Evolutionary conservation across 2,888 invertebrate species (phyloP), one percentile per base, ranked within the genome.

Genomic region (Heliconius sara): DNA sequence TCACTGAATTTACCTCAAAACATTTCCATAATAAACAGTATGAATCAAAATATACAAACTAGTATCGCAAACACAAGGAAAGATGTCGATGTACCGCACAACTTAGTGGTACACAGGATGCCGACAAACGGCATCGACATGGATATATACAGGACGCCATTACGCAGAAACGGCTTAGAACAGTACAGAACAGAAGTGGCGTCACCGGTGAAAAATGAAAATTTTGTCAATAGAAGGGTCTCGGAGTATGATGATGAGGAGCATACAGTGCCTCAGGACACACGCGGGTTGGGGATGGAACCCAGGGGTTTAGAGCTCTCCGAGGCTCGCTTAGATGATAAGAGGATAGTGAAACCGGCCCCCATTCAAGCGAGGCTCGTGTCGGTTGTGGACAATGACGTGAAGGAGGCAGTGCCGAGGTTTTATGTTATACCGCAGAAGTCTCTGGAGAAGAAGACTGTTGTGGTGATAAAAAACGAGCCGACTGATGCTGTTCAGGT

Each of bases 391-490:
- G 91, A 94, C 76, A 82, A 90, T 0, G 94, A 93, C 22, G 85
- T 88, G 3, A 94, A 93, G 80, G 93, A 94, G 39, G 82, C 90
- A 0, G 88, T 92, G 6, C 93, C 92, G 84, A 86, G 92, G 76
- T 91, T 93, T 83, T 95, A 93, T 81, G 95, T 95, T 43, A 89
- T 95, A 79, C 95, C 95, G n/a, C 94, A 93, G 81, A 89, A 87
- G 79, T 84, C 88, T 65, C 87, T 94, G 25, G 96, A 97, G 74
- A 96, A 97, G 88, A 97, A 97, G 88, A 92, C 68, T 5, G 68
- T 96, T 83, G 96, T 97, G 85, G 95, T 97, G 77, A 96, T 96
- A 81, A 97, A 97, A 89, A 96, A 95, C 89, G 96, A 97, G 83
- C 95, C 95, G 2, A 68, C 90, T 71, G 96, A 96, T 78, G 85